Evolutionary conservation across 2,113 vertebrate genomes (phyloP).

Genomic region (Lepidothrix coronata): DNA sequence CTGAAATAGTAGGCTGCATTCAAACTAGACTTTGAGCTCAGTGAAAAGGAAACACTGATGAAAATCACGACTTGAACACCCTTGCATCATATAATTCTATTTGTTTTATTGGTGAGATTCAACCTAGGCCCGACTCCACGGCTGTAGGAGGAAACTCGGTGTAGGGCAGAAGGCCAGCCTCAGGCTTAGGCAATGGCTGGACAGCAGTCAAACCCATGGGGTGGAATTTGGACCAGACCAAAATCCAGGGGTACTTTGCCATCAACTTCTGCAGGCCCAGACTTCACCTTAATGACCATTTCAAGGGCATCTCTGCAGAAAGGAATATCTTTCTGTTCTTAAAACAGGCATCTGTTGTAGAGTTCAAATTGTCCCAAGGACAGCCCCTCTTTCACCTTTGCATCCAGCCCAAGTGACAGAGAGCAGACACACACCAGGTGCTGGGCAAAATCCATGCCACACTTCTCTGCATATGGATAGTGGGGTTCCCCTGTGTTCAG

Average conservation of each 20-base stretch:
- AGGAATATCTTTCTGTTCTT: neutral
- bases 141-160: neutral
- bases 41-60: constrained; percentile 57
- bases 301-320: neutral
- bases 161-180: neutral
- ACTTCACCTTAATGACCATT: neutral
- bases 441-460: neutral
- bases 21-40: constrained; percentile 56
- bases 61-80: constrained; percentile 56
- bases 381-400: neutral
- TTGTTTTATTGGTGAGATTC: constrained; percentile 39
- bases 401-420: neutral
- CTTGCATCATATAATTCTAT: constrained; percentile 47
- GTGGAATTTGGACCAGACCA: neutral
- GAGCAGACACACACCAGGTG: neutral
- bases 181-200: neutral
- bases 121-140: neutral
- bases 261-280: neutral
- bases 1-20: constrained; percentile 67
- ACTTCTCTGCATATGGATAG: neutral
- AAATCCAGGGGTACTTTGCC: neutral
- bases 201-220: neutral
- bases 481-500: neutral
- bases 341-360: neutral
- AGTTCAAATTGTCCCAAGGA: neutral